Conservation (phyloP, 2,888 invertebrate genomes). For the Ceratothoa steindachneri region DNA sequence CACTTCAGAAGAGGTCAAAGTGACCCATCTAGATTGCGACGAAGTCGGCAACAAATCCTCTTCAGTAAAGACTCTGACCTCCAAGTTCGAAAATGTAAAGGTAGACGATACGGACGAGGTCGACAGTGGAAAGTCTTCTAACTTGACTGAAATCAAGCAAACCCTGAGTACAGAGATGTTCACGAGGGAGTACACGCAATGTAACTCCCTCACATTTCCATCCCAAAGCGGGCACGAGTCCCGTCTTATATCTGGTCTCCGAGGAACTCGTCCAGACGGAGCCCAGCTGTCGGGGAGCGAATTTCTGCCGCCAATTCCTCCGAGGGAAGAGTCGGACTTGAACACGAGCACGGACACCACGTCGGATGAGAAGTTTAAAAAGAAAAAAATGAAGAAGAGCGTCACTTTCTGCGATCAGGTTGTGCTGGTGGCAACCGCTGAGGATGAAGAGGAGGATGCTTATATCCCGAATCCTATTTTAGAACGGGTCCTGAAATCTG, state of each 20-base stretch:
- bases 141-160: not conserved
- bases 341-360: slow-evolving; percentile 51
- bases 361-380: slow-evolving; percentile 57
- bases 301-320: not conserved
- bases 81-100: slow-evolving; percentile 65
- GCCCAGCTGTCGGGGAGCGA: slow-evolving; percentile 12
- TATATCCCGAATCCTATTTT: slow-evolving; percentile 87
- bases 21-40: not conserved
- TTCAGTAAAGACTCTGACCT: slow-evolving; percentile 73
- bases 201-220: slow-evolving; percentile 42
- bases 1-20: not conserved
- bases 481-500: slow-evolving; percentile 69
- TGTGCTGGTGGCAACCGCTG: slow-evolving; percentile 84
- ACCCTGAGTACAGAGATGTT: slow-evolving; percentile 30
- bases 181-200: slow-evolving; percentile 45
- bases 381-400: slow-evolving; percentile 67
- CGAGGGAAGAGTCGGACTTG: slow-evolving; percentile 30
- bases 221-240: slow-evolving; percentile 44
- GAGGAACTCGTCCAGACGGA: slow-evolving; percentile 24
- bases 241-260: slow-evolving; percentile 24
- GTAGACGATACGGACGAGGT: slow-evolving; percentile 42
- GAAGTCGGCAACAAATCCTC: not conserved
- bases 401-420: slow-evolving; percentile 94
- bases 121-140: slow-evolving; percentile 19
- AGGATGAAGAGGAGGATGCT: slow-evolving; percentile 83